These are phyloP conservation scores for Galerucella nymphaeae DNA, from an alignment of 2,888 invertebrate species.

Conservation along the genomic window DNA sequence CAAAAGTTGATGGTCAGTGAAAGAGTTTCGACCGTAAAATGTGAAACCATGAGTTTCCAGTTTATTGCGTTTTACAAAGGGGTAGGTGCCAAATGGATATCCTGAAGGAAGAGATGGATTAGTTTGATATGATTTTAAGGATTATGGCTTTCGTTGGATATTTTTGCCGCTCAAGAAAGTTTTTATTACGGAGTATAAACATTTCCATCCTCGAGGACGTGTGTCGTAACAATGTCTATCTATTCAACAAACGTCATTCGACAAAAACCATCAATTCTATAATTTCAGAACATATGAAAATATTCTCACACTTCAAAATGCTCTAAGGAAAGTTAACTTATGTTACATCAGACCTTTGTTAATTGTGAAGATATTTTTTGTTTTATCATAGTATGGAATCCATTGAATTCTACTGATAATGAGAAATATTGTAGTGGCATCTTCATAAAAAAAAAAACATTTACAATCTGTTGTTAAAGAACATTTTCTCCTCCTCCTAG, in stretches of 20 bases:
- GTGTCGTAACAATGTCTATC: conserved; percentile 4
- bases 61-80: conserved; percentile 35
- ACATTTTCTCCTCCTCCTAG: too few relatives aligned
- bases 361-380: too few relatives aligned
- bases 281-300: not conserved
- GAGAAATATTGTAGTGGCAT: too few relatives aligned
- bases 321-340: too few relatives aligned
- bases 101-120: conserved; percentile 29
- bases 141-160: conserved; percentile 21
- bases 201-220: conserved; percentile 1
- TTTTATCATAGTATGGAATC: too few relatives aligned
- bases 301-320: not conserved
- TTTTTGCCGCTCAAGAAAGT: not conserved
- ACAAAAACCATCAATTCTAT: not conserved
- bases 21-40: conserved; percentile 44
- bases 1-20: conserved; percentile 55
- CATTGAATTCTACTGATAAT: too few relatives aligned
- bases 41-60: conserved; percentile 28
- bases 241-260: not conserved
- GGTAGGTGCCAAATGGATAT: conserved; percentile 28
- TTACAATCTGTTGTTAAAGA: too few relatives aligned
- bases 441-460: too few relatives aligned
- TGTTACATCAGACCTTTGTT: too few relatives aligned
- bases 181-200: conserved; percentile 11
- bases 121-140: conserved; percentile 33